A percentile compares a stretch with the other conserved stretches of the same genome.
Evolutionary conservation across 2,113 vertebrate species (phyloP).

Genomic region (Syngnathus typhle): DNA sequence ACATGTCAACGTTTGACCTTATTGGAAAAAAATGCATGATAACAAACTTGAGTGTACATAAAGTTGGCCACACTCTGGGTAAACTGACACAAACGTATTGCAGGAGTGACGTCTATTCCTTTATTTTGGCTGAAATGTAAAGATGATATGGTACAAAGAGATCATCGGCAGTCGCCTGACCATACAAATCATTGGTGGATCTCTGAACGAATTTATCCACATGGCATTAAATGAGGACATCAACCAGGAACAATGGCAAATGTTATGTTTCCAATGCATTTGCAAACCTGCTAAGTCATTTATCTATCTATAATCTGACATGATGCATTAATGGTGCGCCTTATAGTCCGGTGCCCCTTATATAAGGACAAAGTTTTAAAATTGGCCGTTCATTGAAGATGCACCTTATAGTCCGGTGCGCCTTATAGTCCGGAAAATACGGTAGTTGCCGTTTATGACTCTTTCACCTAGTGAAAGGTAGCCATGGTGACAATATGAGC

Average conservation of each 20-base stretch:
- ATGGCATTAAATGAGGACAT: not conserved
- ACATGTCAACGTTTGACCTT: slow-evolving; percentile 57
- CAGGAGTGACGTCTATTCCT: not conserved
- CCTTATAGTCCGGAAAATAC: no score
- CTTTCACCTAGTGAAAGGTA: slow-evolving; percentile 26
- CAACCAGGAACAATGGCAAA: not conserved
- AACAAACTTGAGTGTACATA: slow-evolving; percentile 52
- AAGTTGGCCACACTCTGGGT: slow-evolving; percentile 30
- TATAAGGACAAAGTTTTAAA: no score
- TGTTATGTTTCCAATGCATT: not conserved
- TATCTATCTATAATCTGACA: no score
- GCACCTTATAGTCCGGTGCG: no score
- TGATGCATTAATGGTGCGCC: no score
- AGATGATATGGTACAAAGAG: not conserved
- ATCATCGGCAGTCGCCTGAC: not conserved
- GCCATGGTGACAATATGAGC: slow-evolving; percentile 15
- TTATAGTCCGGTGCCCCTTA: no score
- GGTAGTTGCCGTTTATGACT: slow-evolving; percentile 2
- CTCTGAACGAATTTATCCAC: no score
- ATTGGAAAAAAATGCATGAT: slow-evolving; percentile 76
- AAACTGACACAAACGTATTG: not conserved
- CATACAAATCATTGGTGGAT: not conserved
- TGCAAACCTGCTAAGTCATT: not conserved
- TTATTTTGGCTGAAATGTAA: not conserved
- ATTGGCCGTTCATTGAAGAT: no score